Conservation (phyloP, 2,113 vertebrate species). For the Mohoua ochrocephala region DNA sequence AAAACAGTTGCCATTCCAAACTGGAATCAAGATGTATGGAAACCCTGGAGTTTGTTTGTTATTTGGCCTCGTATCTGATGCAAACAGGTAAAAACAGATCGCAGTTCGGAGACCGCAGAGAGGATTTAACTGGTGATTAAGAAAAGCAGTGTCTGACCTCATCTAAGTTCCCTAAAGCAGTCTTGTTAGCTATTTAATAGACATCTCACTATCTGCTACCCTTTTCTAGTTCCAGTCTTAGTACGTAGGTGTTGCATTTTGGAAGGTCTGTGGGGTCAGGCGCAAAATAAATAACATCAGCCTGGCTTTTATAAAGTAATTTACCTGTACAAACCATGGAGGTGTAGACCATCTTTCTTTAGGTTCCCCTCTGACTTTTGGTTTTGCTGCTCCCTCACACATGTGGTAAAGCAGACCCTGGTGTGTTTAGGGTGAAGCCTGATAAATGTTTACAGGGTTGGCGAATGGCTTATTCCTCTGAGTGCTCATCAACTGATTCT, state of each 20-base stretch:
- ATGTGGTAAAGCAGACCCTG: not conserved
- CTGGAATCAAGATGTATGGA: not conserved
- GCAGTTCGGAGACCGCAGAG: too few species aligned
- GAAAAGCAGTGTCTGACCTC: too few species aligned
- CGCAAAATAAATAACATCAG: not conserved
- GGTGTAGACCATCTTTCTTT: not conserved
- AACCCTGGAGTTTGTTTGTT: not conserved
- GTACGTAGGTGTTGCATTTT: too few species aligned
- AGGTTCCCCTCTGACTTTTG: not conserved
- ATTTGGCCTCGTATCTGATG: not conserved
- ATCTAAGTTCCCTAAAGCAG: too few species aligned
- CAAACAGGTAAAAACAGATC: not conserved
- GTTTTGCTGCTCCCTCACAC: not conserved
- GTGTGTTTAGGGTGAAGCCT: not conserved
- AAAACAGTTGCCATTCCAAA: not conserved
- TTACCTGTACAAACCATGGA: not conserved
- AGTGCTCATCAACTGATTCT: not conserved
- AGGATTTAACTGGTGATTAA: too few species aligned
- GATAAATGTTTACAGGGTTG: not conserved
- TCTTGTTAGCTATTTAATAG: too few species aligned
- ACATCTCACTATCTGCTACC: too few species aligned
- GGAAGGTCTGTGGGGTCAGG: not conserved
- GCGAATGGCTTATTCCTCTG: not conserved
- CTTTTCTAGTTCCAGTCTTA: too few species aligned
- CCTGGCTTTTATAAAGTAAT: not conserved